Conservation (phyloP, 2,113 vertebrate species). For the Talpa occidentalis region DNA sequence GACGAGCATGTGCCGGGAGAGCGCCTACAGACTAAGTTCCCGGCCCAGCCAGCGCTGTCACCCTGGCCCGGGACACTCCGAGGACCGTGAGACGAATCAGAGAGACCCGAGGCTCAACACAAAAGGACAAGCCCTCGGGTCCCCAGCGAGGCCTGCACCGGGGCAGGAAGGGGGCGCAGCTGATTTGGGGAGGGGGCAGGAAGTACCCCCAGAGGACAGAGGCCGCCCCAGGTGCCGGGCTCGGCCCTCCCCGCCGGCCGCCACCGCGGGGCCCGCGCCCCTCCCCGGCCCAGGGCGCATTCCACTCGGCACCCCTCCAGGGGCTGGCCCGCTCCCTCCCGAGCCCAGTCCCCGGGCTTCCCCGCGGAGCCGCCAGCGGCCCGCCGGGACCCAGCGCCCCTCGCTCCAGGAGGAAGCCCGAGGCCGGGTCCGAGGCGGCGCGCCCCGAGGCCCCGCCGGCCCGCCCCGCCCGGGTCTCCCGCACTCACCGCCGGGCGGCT, state of each 20-base stretch:
- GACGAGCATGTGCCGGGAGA: neutral
- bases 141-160: slow-evolving; percentile 26
- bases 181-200: neutral
- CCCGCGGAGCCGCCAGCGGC: neutral
- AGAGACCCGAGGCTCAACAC: neutral
- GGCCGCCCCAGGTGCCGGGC: neutral
- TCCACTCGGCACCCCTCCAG: neutral
- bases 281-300: neutral
- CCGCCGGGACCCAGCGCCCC: neutral
- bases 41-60: slow-evolving; percentile 14
- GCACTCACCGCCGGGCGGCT: slow-evolving; percentile 59
- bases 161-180: neutral
- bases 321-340: neutral
- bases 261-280: neutral
- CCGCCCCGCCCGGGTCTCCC: neutral
- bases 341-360: neutral
- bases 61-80: neutral
- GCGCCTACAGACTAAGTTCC: neutral
- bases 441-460: neutral
- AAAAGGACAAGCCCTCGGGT: neutral
- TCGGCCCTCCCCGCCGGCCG: neutral
- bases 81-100: neutral
- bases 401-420: neutral
- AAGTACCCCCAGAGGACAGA: neutral
- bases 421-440: neutral